Evolutionary conservation across 2,113 vertebrate species (phyloP).

Genomic region (Cephalophus harveyi): DNA sequence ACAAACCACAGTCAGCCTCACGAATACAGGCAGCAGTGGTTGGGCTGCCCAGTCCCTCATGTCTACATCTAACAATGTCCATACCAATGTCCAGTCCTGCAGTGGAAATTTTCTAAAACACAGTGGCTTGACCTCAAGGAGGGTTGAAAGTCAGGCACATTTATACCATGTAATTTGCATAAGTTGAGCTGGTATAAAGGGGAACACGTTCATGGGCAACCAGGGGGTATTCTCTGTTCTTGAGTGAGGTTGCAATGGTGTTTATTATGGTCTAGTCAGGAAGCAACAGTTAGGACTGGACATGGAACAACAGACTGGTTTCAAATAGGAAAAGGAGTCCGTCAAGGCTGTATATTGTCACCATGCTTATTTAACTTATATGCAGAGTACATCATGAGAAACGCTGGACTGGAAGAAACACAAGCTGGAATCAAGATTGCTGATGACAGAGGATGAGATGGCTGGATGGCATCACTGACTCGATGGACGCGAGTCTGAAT

Average conservation of each 20-base stretch:
- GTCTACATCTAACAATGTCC: background rate
- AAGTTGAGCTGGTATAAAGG: background rate
- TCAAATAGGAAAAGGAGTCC: too few relatives aligned
- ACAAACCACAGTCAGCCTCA: background rate
- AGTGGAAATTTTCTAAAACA: background rate
- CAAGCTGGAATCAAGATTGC: too few relatives aligned
- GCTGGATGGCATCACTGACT: too few relatives aligned
- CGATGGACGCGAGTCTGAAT: too few relatives aligned
- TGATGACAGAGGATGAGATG: too few relatives aligned
- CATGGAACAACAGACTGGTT: too few relatives aligned
- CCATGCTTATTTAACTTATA: too few relatives aligned
- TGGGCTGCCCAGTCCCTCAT: background rate
- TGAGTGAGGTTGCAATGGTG: background rate
- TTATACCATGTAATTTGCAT: background rate
- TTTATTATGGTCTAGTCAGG: background rate
- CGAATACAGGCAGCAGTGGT: background rate
- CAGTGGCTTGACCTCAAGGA: background rate
- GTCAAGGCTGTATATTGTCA: too few relatives aligned
- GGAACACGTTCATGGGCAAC: background rate
- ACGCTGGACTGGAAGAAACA: too few relatives aligned
- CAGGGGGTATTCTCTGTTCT: background rate
- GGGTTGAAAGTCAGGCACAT: background rate
- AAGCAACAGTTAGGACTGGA: too few relatives aligned
- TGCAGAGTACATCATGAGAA: too few relatives aligned
- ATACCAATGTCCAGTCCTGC: background rate